Evolutionary conservation across 2,113 vertebrate species (phyloP).

Genomic region (Paraplagusia blochii): DNA sequence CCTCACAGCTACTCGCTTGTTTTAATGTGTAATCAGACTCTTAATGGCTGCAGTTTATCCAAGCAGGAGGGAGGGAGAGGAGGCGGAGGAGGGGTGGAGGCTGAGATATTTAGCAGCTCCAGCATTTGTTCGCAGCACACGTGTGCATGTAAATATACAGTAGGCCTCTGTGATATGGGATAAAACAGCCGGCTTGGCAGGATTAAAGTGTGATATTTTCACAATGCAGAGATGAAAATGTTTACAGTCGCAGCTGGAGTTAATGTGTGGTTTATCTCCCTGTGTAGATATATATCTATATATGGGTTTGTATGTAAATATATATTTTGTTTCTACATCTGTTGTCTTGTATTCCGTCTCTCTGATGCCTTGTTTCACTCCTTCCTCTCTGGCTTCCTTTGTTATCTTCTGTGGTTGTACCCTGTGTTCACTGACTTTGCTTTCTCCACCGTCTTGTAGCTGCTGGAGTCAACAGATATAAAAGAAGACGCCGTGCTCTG

Average conservation of each 20-base stretch:
- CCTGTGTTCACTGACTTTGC: slow-evolving; percentile 14
- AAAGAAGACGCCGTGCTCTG: slow-evolving; percentile 97
- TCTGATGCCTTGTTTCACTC: too few relatives aligned
- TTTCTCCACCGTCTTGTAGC: slow-evolving; percentile 70
- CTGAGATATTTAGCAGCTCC: slow-evolving; percentile 47
- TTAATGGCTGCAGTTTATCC: slow-evolving; percentile 1
- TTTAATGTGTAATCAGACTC: slow-evolving; percentile 21
- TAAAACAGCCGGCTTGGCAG: slow-evolving; percentile 26
- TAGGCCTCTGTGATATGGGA: slow-evolving; percentile 28
- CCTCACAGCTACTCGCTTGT: slow-evolving; percentile 2
- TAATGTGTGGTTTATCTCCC: slow-evolving; percentile 6
- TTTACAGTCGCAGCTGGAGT: slow-evolving; percentile 41
- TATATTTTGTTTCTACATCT: too few relatives aligned
- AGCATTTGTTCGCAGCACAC: slow-evolving; percentile 28
- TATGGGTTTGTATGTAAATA: too few relatives aligned
- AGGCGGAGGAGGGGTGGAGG: slow-evolving; percentile 18
- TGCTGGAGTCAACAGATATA: slow-evolving; percentile 91
- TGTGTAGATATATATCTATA: slow-evolving; percentile 10
- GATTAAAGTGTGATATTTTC: slow-evolving; percentile 39
- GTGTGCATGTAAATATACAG: slow-evolving; percentile 19
- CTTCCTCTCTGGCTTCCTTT: background rate
- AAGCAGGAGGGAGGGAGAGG: slow-evolving; percentile 9
- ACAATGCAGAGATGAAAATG: slow-evolving; percentile 51
- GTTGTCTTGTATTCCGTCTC: too few relatives aligned
- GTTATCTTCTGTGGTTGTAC: slow-evolving; percentile 1